phyloP scores from a whole-genome alignment of 2,797 vertebrate species.

The Apodemus agrarius region DNA sequence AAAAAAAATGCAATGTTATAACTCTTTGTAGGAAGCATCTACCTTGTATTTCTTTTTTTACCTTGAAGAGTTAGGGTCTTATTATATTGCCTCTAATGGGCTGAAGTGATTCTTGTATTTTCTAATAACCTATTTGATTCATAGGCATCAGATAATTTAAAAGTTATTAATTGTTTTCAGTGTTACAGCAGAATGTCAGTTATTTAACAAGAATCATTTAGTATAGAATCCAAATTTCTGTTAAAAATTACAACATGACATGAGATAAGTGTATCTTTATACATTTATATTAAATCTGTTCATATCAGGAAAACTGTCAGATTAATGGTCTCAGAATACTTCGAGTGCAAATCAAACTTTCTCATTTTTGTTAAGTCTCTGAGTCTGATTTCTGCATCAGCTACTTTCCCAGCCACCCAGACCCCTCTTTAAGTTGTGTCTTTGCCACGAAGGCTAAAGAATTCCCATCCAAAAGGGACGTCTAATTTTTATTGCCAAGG shows the following conservation, averaged over 20 bases:
- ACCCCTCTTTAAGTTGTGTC: not conserved
- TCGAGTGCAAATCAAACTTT: slow-evolving; percentile 72
- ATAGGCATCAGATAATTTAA: slow-evolving; percentile 30
- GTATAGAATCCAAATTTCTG: slow-evolving; percentile 48
- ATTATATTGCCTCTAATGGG: not conserved
- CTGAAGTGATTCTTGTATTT: not conserved
- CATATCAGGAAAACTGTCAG: slow-evolving; percentile 19
- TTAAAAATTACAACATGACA: slow-evolving; percentile 28
- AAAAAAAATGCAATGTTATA: not conserved
- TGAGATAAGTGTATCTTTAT: slow-evolving; percentile 51
- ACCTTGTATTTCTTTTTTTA: not conserved
- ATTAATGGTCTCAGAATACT: slow-evolving; percentile 53
- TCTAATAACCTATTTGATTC: slow-evolving; percentile 50
- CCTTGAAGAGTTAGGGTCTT: not conserved
- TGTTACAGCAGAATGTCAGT: slow-evolving; percentile 25
- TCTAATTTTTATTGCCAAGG: not conserved
- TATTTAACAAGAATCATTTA: slow-evolving; percentile 36
- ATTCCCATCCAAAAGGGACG: not conserved
- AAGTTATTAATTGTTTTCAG: not conserved
- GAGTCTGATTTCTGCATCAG: not conserved
- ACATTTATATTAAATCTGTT: slow-evolving; percentile 61
- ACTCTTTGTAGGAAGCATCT: not conserved
- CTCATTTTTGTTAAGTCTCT: slow-evolving; percentile 18
- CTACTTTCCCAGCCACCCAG: not conserved
- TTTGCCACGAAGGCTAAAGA: not conserved